Percentiles rank a stretch among this genome's conserved stretches.
Conservation (phyloP, 2,888 invertebrate species). For the Lasius platythorax region DNA sequence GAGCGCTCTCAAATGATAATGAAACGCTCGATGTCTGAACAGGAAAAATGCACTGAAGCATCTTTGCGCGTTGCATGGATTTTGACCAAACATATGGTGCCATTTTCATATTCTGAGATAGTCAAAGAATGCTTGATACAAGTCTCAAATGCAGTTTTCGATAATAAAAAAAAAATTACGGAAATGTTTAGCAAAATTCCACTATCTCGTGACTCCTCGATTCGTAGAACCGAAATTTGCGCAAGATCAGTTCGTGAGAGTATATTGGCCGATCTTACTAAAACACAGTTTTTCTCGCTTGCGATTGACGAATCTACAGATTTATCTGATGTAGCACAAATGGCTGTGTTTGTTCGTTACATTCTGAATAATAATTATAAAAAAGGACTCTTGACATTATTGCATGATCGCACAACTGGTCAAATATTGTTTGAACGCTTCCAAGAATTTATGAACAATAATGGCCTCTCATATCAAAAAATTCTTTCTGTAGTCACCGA, state of each 20-base stretch:
- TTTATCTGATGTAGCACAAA: conserved; percentile 38
- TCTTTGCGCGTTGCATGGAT: conserved; percentile 13
- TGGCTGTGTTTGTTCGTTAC: conserved; percentile 32
- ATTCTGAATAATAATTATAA: conserved; percentile 33
- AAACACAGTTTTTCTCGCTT: conserved; percentile 30
- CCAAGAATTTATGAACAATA: conserved; percentile 43
- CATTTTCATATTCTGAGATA: conserved; percentile 15
- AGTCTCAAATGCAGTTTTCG: background rate
- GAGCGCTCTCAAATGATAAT: conserved; percentile 3
- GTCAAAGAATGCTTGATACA: conserved; percentile 11
- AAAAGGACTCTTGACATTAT: conserved; percentile 30
- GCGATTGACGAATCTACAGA: conserved; percentile 33
- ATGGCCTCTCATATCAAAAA: conserved; percentile 25
- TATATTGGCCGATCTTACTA: conserved; percentile 25
- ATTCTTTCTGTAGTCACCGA: conserved; percentile 28
- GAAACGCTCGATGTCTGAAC: conserved; percentile 8
- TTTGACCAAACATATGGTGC: conserved; percentile 21
- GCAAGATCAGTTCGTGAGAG: conserved; percentile 19
- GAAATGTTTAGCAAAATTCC: conserved; percentile 14
- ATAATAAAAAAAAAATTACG: conserved; percentile 4
- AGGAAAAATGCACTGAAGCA: conserved; percentile 19
- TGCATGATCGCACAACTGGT: conserved; percentile 39
- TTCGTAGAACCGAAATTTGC: conserved; percentile 28
- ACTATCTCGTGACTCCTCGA: conserved; percentile 4
- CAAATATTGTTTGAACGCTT: conserved; percentile 36